Evolutionary conservation across 1,140 invertebrate species (phyloP), one percentile per base, ranked within the genome.

Genomic region (Anoplolepis gracilipes): DNA sequence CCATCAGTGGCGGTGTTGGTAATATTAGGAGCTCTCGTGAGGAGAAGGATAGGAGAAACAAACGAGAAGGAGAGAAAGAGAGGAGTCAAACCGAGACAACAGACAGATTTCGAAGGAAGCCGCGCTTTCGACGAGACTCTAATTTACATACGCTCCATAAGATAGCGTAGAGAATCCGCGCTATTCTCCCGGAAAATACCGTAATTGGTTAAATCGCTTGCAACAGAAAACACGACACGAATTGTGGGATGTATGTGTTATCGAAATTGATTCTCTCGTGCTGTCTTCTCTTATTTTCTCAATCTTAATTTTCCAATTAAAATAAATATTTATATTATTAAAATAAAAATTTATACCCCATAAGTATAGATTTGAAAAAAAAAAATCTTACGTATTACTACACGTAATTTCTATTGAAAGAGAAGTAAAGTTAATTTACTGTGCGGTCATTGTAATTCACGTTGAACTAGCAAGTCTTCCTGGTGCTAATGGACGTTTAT

Each of bases 171-270:
- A 87, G 87, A 92, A 92, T 90, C 88, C 73, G 91, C 90, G 78
- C 85, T 92, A 90, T 90, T 94, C 93, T 93, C 89, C 88, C 90
- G 92, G 93, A 94, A 94, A 94, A 93, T 94, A 93, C 89, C 93
- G 92, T 94, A 94, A 94, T 94, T 94, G 93, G 92, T 93, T 92
- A 90, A 91, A 89, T 90, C 89, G 91, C 88, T 88, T 42, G 76
- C 28, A 42, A 65, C 42, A 84, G 87, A 91, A 92, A 79, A 90
- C 85, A 76, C 69, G 65, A 90, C 88, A 89, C 90, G 91, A 92
- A 92, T 92, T 89, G 89, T 89, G 91, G 91, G 90, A 90, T 88
- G 64, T 73, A n/a, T 36, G 67, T 55, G 49, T 57, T 25, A 11
- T 69, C 39, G 8, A 25, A 28, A 7, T 25, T 25, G 46, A 42